Percentiles rank a stretch among this genome's conserved stretches.
Conservation (phyloP, 2,888 invertebrate genomes). For the Limenitis camilla region DNA sequence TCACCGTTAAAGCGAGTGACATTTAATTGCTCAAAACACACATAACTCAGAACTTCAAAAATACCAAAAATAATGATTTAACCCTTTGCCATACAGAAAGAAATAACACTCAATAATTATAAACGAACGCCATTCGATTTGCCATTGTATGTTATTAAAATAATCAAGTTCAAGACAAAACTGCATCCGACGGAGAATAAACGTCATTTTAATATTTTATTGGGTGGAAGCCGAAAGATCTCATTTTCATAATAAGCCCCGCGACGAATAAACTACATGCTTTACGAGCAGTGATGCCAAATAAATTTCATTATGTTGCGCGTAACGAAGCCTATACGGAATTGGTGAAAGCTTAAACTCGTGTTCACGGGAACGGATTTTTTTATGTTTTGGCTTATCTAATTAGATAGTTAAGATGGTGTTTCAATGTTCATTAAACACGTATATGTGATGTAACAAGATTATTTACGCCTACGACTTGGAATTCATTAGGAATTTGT, state of each 20-base stretch:
- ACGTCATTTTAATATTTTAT: constrained; percentile 61
- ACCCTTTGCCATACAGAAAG: not conserved
- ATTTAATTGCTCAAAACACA: too few species aligned
- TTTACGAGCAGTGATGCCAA: constrained; percentile 54
- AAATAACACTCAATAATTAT: not conserved
- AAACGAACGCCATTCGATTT: not conserved
- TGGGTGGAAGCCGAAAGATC: constrained; percentile 46
- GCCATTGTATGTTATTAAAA: constrained; percentile 12
- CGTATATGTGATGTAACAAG: not conserved
- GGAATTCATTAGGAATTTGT: too few species aligned
- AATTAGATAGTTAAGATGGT: constrained; percentile 2
- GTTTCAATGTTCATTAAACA: not conserved
- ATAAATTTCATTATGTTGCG: constrained; percentile 47
- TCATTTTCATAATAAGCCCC: constrained; percentile 49
- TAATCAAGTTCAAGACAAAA: constrained; percentile 29
- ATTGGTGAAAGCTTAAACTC: constrained; percentile 34
- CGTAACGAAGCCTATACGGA: constrained; percentile 28
- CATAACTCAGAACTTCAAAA: too few species aligned
- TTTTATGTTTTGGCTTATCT: constrained; percentile 14
- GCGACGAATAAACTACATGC: constrained; percentile 51
- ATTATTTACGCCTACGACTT: too few species aligned
- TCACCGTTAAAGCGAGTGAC: too few species aligned
- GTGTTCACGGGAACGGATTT: constrained; percentile 10
- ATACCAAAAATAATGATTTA: too few species aligned
- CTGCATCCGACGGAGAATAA: constrained; percentile 44